These are phyloP conservation scores for Stenichneumon culpator DNA, from an alignment of 2,888 invertebrate genomes.

Conservation along the genomic window DNA sequence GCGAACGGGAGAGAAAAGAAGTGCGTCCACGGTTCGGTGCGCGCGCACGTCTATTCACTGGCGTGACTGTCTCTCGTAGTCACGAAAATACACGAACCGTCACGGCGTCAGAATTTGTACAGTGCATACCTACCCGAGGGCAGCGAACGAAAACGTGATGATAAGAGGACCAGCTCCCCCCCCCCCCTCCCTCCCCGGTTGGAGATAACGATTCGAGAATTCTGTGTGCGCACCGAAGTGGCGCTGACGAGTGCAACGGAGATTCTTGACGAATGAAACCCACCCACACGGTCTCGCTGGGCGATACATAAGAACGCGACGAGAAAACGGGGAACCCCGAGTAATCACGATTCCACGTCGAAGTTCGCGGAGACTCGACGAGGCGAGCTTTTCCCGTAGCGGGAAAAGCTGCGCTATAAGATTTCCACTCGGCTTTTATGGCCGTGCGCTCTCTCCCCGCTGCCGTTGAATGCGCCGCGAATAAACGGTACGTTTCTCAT, in stretches of 20 bases:
- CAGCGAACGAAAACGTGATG: conserved; percentile 14
- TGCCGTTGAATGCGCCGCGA: conserved; percentile 16
- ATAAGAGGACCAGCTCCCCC: conserved; percentile 8
- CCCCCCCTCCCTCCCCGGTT: no score
- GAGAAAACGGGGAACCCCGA: conserved; percentile 38
- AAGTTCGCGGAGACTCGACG: conserved; percentile 38
- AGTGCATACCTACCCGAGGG: conserved; percentile 24
- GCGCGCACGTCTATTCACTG: neutral
- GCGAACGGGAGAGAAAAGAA: conserved; percentile 4
- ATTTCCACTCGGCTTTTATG: conserved; percentile 37
- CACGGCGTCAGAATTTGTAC: conserved; percentile 20
- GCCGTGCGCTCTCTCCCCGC: neutral
- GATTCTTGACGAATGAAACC: conserved; percentile 10
- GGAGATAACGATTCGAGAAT: conserved; percentile 26
- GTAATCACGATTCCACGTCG: conserved; percentile 58
- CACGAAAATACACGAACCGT: conserved; percentile 19
- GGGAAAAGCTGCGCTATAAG: conserved; percentile 18
- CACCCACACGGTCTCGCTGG: neutral
- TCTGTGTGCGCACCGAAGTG: neutral
- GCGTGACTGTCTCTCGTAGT: conserved; percentile 33
- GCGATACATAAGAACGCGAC: neutral
- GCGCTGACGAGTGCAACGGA: neutral
- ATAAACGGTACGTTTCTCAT: conserved; percentile 40
- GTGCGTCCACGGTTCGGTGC: neutral
- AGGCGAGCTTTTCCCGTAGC: conserved; percentile 22